Evolutionary conservation across 2,888 invertebrate genomes (phyloP), one percentile per base, ranked within the genome.

Genomic region (Heliconius hortense): DNA sequence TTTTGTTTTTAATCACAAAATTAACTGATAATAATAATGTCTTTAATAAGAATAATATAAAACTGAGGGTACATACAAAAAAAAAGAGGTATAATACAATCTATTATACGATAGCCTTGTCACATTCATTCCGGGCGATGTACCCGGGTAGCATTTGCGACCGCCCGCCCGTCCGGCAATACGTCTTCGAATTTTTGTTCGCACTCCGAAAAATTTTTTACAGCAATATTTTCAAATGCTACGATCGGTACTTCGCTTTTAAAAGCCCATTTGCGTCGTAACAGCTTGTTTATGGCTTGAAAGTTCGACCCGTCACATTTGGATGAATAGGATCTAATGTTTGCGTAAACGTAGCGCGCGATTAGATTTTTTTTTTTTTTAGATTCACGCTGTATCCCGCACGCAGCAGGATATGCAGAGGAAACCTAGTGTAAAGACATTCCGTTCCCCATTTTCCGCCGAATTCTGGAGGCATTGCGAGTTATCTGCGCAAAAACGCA

Each of bases 181-280:
- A 79, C 81, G 80, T 83, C 83, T 83, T 80, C 79, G 78, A 75
- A 81, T 81, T 83, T 82, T 82, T 82, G 80, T 79, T 77, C 80
- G 78, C 80, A 77, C 78, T 78, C 48, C 79, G 72, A 66, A 70
- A 80, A 35, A 78, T 82, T 82, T 82, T 82, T 82, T 80, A 78
- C 76, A 77, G 79, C 79, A 79, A 76, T 79, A 80, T 80, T 85
- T 85, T 85, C 75, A 84, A 82, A 79, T 86, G 84, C 85, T 85
- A 84, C 82, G 80, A 84, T 84, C 83, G 82, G 81, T 79, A 82
- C 78, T 79, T 79, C 80, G 82, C 84, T 83, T 87, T 89, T 87
- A 88, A 88, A 88, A 79, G 84, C 82, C 86, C 85, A 86, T 88
- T 87, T 83, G 83, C 78, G 85, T 86, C 86, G 84, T 82, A 84